Evolutionary conservation across 2,888 invertebrate species (phyloP).

Genomic region (Volucella zonaria): DNA sequence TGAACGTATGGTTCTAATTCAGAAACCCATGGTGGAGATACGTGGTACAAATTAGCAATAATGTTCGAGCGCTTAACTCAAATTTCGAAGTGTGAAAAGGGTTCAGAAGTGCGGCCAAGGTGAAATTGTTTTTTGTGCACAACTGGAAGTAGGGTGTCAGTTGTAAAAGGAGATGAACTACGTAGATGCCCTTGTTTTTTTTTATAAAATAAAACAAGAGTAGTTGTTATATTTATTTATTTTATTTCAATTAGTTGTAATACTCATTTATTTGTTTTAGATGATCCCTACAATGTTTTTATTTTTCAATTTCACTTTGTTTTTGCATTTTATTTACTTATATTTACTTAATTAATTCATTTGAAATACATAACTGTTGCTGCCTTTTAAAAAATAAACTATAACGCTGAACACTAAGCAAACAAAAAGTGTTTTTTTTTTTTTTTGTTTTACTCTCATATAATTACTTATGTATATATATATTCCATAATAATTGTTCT

Average conservation of each 20-base stretch:
- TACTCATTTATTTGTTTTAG: conserved; percentile 74
- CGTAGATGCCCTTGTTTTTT: too few species aligned
- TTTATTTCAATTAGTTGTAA: conserved; percentile 65
- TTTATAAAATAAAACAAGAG: neutral
- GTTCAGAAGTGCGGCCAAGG: too few species aligned
- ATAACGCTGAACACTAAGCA: conserved; percentile 64
- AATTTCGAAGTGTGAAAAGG: too few species aligned
- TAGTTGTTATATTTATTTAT: conserved; percentile 54
- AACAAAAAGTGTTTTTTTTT: conserved; percentile 51
- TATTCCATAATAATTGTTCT: conserved; percentile 26
- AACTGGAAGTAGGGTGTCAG: too few species aligned
- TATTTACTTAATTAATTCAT: conserved; percentile 76
- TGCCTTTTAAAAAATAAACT: conserved; percentile 56
- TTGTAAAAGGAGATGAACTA: neutral
- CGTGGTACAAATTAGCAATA: too few species aligned
- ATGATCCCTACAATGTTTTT: conserved; percentile 79
- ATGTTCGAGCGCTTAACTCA: too few species aligned
- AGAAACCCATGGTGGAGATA: too few species aligned
- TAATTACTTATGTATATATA: neutral
- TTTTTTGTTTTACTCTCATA: conserved; percentile 10
- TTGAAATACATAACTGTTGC: conserved; percentile 72
- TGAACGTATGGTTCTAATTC: too few species aligned
- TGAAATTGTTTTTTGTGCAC: too few species aligned
- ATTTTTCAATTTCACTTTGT: conserved; percentile 77
- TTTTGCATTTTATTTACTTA: conserved; percentile 77